phyloP scores from a whole-genome alignment of 1,140 invertebrate genomes.

The Cyphomyrmex costatus region DNA sequence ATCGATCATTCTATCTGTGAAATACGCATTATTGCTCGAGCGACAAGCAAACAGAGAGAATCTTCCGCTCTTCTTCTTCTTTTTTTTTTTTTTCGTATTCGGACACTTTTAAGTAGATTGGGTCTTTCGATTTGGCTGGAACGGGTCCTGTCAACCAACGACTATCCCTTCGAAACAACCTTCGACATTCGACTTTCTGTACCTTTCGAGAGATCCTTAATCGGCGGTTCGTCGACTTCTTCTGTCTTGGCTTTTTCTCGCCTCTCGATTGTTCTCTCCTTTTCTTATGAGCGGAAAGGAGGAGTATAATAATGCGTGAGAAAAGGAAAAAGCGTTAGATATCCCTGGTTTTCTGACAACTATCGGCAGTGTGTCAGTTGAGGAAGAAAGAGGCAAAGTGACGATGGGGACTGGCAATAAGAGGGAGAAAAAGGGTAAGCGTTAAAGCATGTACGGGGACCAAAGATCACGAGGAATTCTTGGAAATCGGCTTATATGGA shows the following conservation, averaged over 20 bases:
- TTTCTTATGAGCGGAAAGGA: conserved; percentile 9
- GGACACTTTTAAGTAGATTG: conserved; percentile 72
- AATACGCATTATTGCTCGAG: conserved; percentile 41
- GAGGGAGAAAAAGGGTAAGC: conserved; percentile 22
- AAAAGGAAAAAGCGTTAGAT: conserved; percentile 76
- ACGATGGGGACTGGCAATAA: conserved; percentile 10
- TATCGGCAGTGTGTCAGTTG: conserved; percentile 70
- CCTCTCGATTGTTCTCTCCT: conserved; percentile 37
- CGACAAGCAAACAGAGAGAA: conserved; percentile 4
- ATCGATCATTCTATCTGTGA: conserved; percentile 69
- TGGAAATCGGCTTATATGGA: conserved; percentile 79
- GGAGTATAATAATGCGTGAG: conserved; percentile 28
- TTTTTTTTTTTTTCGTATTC: conserved; percentile 67
- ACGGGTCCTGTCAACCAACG: conserved; percentile 71
- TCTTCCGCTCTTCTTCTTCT: conserved; percentile 12
- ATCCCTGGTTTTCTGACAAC: conserved; percentile 81
- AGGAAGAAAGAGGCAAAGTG: conserved; percentile 57
- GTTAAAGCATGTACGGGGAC: conserved; percentile 78
- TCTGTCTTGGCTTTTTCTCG: conserved; percentile 50
- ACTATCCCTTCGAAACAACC: conserved; percentile 56
- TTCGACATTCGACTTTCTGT: conserved; percentile 65
- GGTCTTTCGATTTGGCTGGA: conserved; percentile 72
- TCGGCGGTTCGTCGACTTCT: conserved; percentile 64
- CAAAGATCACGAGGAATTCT: conserved; percentile 83
- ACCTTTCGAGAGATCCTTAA: conserved; percentile 69